Base-by-base conservation (phyloP, 2,113 vertebrate species). In the Carassius gibelio region DNA sequence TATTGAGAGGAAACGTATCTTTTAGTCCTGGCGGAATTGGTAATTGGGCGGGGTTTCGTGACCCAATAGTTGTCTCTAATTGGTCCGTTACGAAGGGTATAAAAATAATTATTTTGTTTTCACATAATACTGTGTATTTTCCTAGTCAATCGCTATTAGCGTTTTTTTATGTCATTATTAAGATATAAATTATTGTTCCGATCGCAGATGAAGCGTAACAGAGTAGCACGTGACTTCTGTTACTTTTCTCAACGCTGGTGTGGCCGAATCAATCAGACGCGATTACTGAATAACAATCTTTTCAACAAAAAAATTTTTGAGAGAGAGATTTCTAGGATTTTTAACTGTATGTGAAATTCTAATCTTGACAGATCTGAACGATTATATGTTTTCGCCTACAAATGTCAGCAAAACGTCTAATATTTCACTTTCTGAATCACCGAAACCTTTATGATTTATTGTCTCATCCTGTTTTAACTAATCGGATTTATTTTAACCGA, bases 151-250 rank as follows among this genome's bases (percentile, higher is more conserved):
- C 14, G 30, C 0, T 34, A 36, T 36, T 34, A 36, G 36, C 3
- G 15, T 17, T 8, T 8, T 1, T 7, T n/a, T 0, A 2, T 14
- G 11, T 26, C 0, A 30, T 4, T 64, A 64, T 14, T 8, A 0
- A 34, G 55, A 7, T 21, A 6, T 21, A 59, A 8, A 57, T 21
- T 8, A 57, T 21, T 19, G 7, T 57, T 57, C 0, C 19, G 55
- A 21, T 2, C 1, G 0, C 30, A 19, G 34, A 19, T 36, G 14
- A 36, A 36, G 8, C 15, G 7, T 8, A 19, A 4, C 15, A 1
- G 66, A 69, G 3, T 19, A 75, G 14, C 42, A 23, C 45, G 72
- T 75, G 36, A 17, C 30, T 0, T 0, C 4, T n/a, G 52, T 38
- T 78, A 78, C 26, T n/a, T 57, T 77, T 59, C 52, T 77, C 17